phyloP scores from a whole-genome alignment of 2,888 invertebrate species.

The Metacarcinus magister region DNA sequence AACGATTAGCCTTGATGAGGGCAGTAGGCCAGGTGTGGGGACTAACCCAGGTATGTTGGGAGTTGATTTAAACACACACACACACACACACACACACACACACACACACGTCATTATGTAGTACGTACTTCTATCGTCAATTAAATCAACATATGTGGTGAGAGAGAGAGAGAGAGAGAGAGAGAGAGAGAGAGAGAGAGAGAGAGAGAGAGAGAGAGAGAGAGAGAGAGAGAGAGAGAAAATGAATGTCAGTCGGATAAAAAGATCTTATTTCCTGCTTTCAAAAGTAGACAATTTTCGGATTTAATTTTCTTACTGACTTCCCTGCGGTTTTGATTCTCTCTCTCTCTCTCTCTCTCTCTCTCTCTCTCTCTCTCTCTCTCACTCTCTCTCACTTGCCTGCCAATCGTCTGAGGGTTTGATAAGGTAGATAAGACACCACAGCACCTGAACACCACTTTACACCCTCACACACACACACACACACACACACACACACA shows the following conservation, averaged over 20 bases:
- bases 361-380: constrained; percentile 35
- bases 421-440: constrained; percentile 16
- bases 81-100: constrained; percentile 20
- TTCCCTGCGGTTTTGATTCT: neutral
- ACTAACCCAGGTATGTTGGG: neutral
- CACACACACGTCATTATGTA: neutral
- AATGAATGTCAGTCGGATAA: neutral
- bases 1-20: neutral
- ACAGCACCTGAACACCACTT: neutral
- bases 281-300: neutral
- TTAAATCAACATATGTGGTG: neutral
- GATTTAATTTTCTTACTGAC: neutral
- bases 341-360: constrained; percentile 38
- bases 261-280: neutral
- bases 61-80: neutral
- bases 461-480: neutral
- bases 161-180: constrained; percentile 50
- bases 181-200: constrained; percentile 6
- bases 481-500: constrained; percentile 26
- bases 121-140: neutral
- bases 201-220: constrained; percentile 57
- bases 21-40: neutral
- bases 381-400: neutral
- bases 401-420: neutral
- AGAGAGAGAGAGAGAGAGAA: constrained; percentile 42